Conservation (phyloP, 2,888 invertebrate species). For the Margaritifera margaritifera region DNA sequence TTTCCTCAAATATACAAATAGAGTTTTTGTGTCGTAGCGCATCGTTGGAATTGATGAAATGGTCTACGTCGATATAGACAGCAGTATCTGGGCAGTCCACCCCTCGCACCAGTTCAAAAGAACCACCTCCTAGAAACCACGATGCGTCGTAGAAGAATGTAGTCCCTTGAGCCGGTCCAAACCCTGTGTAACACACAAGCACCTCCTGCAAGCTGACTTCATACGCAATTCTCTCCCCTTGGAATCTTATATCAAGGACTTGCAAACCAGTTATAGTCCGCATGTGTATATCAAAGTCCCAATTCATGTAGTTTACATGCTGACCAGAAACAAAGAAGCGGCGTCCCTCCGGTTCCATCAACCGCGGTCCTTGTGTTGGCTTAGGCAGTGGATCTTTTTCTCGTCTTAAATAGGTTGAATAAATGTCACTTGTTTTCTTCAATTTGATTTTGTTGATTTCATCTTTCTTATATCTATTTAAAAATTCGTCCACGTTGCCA, state of each 20-base stretch:
- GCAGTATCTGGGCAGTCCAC: slow-evolving; percentile 65
- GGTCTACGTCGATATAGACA: slow-evolving; percentile 47
- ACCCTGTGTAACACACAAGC: slow-evolving; percentile 55
- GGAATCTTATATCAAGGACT: slow-evolving; percentile 53
- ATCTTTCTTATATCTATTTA: slow-evolving; percentile 29
- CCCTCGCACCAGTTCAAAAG: slow-evolving; percentile 54
- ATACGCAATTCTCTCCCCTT: slow-evolving; percentile 55
- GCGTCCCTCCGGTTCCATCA: slow-evolving; percentile 57
- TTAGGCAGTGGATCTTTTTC: background rate
- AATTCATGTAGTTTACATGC: slow-evolving; percentile 56
- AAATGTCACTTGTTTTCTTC: background rate
- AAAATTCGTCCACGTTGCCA: slow-evolving; percentile 35
- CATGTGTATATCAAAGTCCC: slow-evolving; percentile 59
- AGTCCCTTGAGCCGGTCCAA: slow-evolving; percentile 39
- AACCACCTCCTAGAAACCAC: slow-evolving; percentile 49
- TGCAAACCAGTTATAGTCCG: slow-evolving; percentile 50
- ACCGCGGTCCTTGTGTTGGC: slow-evolving; percentile 45
- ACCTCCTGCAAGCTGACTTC: slow-evolving; percentile 62
- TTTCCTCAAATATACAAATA: slow-evolving; percentile 63
- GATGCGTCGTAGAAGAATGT: slow-evolving; percentile 50
- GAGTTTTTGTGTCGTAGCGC: slow-evolving; percentile 33
- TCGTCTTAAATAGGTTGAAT: slow-evolving; percentile 4
- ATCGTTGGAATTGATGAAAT: slow-evolving; percentile 34
- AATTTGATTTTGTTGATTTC: slow-evolving; percentile 8
- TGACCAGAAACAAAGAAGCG: slow-evolving; percentile 58